A percentile compares a stretch with the other conserved stretches of the same genome.
phyloP scores from a whole-genome alignment of 2,113 vertebrate species.

The Hepsetus odoe region DNA sequence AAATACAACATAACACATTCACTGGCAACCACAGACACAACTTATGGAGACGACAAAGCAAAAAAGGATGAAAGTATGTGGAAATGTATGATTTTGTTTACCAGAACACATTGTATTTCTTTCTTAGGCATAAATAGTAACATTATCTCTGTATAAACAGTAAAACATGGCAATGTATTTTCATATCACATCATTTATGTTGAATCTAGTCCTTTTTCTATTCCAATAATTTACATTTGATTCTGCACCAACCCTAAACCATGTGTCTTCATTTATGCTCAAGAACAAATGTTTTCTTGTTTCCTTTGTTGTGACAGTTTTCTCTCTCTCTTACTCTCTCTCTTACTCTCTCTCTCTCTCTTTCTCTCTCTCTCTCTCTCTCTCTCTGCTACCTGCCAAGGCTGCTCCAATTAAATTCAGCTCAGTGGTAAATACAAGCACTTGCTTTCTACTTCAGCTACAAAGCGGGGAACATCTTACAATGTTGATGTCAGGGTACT shows the following conservation, averaged over 20 bases:
- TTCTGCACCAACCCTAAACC: slow-evolving; percentile 16
- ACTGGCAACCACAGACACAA: neutral
- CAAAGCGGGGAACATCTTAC: slow-evolving; percentile 49
- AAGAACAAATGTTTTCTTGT: slow-evolving; percentile 34
- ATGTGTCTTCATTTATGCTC: slow-evolving; percentile 3
- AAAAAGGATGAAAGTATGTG: neutral
- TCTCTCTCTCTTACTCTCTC: neutral
- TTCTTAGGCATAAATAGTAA: neutral
- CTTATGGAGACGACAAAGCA: neutral
- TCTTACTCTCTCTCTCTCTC: neutral
- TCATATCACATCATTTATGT: no score
- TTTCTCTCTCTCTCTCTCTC: slow-evolving; percentile 19
- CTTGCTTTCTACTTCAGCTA: slow-evolving; percentile 36
- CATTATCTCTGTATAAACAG: neutral
- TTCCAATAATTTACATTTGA: neutral
- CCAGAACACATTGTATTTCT: neutral
- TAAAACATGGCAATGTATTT: neutral
- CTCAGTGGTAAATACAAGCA: slow-evolving; percentile 50
- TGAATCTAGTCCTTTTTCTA: neutral
- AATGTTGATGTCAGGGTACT: slow-evolving; percentile 44
- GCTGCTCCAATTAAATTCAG: slow-evolving; percentile 50
- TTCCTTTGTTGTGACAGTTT: slow-evolving; percentile 10
- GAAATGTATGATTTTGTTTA: neutral
- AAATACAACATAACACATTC: neutral
- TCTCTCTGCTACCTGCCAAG: slow-evolving; percentile 46